Base-by-base conservation (phyloP, 2,797 vertebrate species). In the Crenichthys baileyi region DNA sequence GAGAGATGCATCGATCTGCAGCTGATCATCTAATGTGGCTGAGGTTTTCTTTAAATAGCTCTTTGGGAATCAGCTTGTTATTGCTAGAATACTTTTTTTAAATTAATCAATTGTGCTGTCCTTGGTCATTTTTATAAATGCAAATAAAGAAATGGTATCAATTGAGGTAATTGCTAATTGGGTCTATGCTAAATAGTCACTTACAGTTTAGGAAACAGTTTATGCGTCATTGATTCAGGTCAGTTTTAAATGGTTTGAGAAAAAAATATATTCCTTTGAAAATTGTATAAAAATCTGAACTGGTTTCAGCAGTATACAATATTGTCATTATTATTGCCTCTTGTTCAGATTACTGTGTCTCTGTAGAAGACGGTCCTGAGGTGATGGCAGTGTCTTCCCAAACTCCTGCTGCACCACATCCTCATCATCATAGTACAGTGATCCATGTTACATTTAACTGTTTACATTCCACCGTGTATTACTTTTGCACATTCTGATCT, bases 321-420 rank as follows among this genome's bases (percentile, higher is more conserved):
- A 16, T 26, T 63, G 29, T 36, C 6, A 7, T 51, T 51, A 51
- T 51, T 12, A 5, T 18, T 67, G 24, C 77, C 46, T 11, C 24
- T 61, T 70, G 48, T 76, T 71, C 11, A 95, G 93, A 87, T 73
- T 77, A 73, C 76, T n/a, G n/a, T 18, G 81, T 90, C 36, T 75
- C 51, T 53, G 63, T 77, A 44, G 84, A 82, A 36, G 85, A 87
- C 41, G 44, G 77, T 67, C 71, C 79, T 70, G 44, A 31, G 48
- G 76, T 71, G 73, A 80, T 51, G 65, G 81, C 79, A 55, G 48
- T 81, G 70, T 8, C 75, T 15, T 2, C 48, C 39, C 82, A 81
- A 73, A 82, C 74, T 0, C 0, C 77, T 76, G 18, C 80, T 82
- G 31, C 70, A 8, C 26, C 76, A 76, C 44, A 29, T 15, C 7